phyloP scores from a whole-genome alignment of 2,797 vertebrate species.

The Cyprinodon diabolis region DNA sequence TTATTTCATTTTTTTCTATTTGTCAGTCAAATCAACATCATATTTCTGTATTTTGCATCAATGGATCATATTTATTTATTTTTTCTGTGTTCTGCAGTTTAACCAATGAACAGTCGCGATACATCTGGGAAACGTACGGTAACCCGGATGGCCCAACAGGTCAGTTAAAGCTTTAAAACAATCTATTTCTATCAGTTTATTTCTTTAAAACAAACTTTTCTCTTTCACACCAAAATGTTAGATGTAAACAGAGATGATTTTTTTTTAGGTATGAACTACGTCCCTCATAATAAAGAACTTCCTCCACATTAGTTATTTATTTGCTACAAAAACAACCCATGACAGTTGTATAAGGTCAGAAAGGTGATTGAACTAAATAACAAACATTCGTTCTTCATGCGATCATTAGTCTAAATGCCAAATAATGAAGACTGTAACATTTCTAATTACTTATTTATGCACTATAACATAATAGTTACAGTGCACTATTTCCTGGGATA shows the following conservation, averaged over 20 bases:
- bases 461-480: neutral
- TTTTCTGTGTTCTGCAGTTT: conserved; percentile 77
- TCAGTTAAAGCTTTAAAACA: conserved; percentile 51
- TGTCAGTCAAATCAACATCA: neutral
- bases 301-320: neutral
- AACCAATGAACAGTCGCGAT: conserved; percentile 93
- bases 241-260: neutral
- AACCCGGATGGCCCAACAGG: conserved; percentile 98
- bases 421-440: neutral
- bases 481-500: too few species aligned
- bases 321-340: neutral
- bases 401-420: neutral
- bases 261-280: neutral
- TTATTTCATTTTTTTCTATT: neutral
- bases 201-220: neutral
- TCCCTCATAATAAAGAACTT: neutral
- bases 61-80: conserved; percentile 3
- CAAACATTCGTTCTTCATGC: neutral
- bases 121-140: conserved; percentile 93
- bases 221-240: neutral
- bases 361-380: neutral
- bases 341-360: neutral
- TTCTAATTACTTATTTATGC: neutral
- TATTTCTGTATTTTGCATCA: neutral
- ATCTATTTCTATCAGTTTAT: too few species aligned